Conservation (phyloP, 2,113 vertebrate genomes). For the Notechis scutatus region DNA sequence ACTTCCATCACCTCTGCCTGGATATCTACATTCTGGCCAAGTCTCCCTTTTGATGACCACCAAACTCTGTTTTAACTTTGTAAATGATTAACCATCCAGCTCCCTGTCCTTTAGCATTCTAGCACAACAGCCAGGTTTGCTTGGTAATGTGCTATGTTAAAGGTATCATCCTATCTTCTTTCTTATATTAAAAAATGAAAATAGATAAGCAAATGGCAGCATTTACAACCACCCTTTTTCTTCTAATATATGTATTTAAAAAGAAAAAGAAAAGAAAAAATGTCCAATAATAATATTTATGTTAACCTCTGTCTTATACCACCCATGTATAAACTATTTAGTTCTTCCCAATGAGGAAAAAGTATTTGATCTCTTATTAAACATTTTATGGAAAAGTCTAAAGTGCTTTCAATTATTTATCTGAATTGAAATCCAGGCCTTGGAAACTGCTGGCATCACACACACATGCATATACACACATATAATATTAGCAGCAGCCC, state of each 20-base stretch:
- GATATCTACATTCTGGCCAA: background rate
- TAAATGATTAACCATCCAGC: constrained; percentile 6
- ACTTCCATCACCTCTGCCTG: background rate
- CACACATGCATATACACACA: constrained; percentile 57
- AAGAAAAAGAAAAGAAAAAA: constrained; percentile 1
- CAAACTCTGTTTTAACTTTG: constrained; percentile 14
- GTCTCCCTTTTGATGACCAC: background rate
- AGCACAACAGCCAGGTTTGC: background rate
- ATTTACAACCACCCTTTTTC: constrained; percentile 46
- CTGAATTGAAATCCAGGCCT: constrained; percentile 68
- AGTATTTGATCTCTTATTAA: constrained; percentile 75
- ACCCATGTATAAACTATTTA: constrained; percentile 71
- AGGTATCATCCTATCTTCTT: constrained; percentile 20
- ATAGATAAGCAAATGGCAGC: constrained; percentile 39
- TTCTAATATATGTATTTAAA: constrained; percentile 33
- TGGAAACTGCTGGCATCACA: constrained; percentile 66
- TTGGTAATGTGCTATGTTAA: background rate
- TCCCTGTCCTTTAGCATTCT: background rate
- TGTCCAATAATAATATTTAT: constrained; percentile 45
- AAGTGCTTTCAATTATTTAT: constrained; percentile 77
- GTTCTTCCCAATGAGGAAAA: constrained; percentile 66
- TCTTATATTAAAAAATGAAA: constrained; percentile 21
- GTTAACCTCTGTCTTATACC: constrained; percentile 57
- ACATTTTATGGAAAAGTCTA: constrained; percentile 75
- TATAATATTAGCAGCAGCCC: constrained; percentile 67